These are phyloP conservation scores for Thalassarche chlororhynchos DNA, from an alignment of 2,113 vertebrate species.

Conservation along the genomic window DNA sequence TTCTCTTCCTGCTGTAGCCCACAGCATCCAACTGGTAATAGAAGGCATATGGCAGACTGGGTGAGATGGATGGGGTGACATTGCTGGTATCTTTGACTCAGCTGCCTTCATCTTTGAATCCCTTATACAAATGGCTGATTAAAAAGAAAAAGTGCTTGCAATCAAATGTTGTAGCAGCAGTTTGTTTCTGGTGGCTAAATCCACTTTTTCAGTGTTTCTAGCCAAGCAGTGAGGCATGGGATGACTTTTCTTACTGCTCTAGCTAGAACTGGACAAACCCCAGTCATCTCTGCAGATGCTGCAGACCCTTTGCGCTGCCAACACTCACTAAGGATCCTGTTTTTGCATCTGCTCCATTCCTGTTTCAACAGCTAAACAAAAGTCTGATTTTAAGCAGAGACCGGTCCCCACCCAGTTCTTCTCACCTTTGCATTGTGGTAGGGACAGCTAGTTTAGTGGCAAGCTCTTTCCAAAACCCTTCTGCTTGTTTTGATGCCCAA, in stretches of 20 bases:
- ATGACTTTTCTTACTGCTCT: neutral
- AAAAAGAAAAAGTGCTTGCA: neutral
- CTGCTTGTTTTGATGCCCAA: neutral
- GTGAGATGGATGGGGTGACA: neutral
- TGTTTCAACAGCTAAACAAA: neutral
- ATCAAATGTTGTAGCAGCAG: neutral
- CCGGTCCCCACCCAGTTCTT: neutral
- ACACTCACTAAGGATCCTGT: neutral
- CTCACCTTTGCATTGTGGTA: neutral
- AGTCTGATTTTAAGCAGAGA: neutral
- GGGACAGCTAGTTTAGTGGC: neutral
- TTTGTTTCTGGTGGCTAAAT: neutral
- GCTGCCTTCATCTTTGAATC: neutral
- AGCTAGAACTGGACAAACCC: neutral
- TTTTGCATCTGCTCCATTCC: neutral
- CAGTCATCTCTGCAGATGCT: neutral
- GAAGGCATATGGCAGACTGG: neutral
- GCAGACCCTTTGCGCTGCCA: neutral
- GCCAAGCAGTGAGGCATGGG: neutral
- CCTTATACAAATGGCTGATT: neutral
- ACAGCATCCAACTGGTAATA: neutral
- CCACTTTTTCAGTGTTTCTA: neutral
- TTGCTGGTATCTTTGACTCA: neutral
- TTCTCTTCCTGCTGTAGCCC: neutral
- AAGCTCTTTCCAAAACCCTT: neutral